Percentiles rank a stretch among this genome's conserved stretches.
phyloP scores from a whole-genome alignment of 2,888 invertebrate species.

The Sarcophaga caerulescens region DNA sequence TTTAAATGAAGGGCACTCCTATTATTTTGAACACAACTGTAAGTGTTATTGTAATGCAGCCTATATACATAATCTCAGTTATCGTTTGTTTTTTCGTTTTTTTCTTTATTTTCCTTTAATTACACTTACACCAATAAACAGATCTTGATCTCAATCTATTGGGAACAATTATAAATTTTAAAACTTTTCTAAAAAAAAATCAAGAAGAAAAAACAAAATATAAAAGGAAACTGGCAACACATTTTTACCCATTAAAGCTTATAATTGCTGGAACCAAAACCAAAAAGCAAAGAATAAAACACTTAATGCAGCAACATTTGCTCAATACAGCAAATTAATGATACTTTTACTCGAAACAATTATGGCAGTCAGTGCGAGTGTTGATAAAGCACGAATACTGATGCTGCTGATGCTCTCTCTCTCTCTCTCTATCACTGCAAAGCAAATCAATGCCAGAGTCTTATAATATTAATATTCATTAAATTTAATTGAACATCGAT shows the following conservation, averaged over 20 bases:
- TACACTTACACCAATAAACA: not conserved
- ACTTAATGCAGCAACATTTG: constrained; percentile 37
- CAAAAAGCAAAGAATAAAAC: constrained; percentile 8
- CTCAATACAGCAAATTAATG: not conserved
- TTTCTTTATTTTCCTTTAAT: not conserved
- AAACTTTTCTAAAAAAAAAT: not conserved
- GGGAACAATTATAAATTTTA: not conserved
- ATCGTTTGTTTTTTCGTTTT: not conserved
- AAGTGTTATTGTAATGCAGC: not conserved
- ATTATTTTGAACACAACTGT: too few relatives aligned
- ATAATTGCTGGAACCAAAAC: constrained; percentile 54
- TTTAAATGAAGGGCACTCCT: too few relatives aligned
- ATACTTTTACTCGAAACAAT: constrained; percentile 23
- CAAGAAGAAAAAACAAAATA: not conserved
- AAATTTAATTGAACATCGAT: constrained; percentile 65
- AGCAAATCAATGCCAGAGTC: constrained; percentile 56
- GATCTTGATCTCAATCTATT: not conserved
- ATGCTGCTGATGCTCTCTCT: not conserved
- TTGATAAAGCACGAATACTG: not conserved
- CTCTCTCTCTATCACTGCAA: not conserved
- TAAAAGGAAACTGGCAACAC: constrained; percentile 29
- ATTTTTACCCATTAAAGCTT: constrained; percentile 64
- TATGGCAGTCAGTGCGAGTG: constrained; percentile 4
- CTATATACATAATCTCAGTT: not conserved
- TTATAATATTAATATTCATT: constrained; percentile 69